Percentiles rank a stretch among this genome's conserved stretches.
phyloP scores from a whole-genome alignment of 2,113 vertebrate species.

The Natator depressus region DNA sequence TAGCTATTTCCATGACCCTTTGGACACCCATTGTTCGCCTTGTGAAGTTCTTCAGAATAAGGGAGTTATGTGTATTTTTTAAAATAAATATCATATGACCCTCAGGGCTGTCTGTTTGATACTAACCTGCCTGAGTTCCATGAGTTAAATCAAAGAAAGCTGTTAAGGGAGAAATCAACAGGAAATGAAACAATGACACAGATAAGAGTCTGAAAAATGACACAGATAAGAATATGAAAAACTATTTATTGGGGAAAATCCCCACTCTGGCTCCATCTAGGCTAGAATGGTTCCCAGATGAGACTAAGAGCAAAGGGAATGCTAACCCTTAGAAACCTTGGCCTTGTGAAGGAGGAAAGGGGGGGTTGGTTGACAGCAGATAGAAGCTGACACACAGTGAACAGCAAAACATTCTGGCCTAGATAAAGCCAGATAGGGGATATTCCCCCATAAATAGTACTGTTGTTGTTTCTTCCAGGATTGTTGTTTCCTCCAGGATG shows the following conservation, averaged over 20 bases:
- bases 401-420: too few relatives aligned
- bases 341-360: too few relatives aligned
- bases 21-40: rapidly evolving
- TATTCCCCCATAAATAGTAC: too few relatives aligned
- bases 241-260: background rate
- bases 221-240: background rate
- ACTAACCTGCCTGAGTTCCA: background rate
- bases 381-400: too few relatives aligned
- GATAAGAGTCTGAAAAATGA: too few relatives aligned
- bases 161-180: background rate
- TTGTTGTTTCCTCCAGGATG: too few relatives aligned
- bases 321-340: too few relatives aligned
- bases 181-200: background rate
- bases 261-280: background rate
- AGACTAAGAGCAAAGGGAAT: background rate
- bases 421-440: too few relatives aligned
- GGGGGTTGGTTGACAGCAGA: too few relatives aligned
- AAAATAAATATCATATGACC: background rate
- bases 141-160: background rate
- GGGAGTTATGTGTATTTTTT: background rate
- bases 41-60: background rate
- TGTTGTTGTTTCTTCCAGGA: too few relatives aligned
- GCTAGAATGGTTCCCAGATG: background rate
- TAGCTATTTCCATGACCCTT: background rate
- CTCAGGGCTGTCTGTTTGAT: background rate